Conservation (phyloP, 2,888 invertebrate species). For the Pherbina coryleti region DNA sequence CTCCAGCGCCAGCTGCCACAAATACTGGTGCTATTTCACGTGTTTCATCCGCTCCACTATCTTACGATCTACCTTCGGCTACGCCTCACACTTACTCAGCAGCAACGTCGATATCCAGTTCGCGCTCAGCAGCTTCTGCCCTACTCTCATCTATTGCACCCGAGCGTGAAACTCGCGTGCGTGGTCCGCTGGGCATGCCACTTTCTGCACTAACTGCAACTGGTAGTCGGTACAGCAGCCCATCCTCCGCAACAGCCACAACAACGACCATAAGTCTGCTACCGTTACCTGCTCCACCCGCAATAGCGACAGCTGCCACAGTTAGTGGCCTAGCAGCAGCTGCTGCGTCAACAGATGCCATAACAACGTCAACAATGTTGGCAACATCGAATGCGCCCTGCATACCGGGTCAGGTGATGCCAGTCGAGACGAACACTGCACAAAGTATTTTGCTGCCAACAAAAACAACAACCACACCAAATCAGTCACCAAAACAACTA, state of each 20-base stretch:
- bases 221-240: slow-evolving; percentile 55
- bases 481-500: slow-evolving; percentile 20
- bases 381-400: slow-evolving; percentile 38
- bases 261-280: slow-evolving; percentile 46
- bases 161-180: slow-evolving; percentile 50
- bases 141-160: slow-evolving; percentile 43
- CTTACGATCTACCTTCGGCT: slow-evolving; percentile 61
- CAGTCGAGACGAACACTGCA: slow-evolving; percentile 45
- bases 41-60: slow-evolving; percentile 53
- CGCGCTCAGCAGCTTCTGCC: slow-evolving; percentile 41
- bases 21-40: slow-evolving; percentile 50
- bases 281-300: slow-evolving; percentile 39
- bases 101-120: slow-evolving; percentile 44
- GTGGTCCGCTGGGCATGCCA: slow-evolving; percentile 62
- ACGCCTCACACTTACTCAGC: slow-evolving; percentile 62
- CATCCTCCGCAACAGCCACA: slow-evolving; percentile 42
- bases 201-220: slow-evolving; percentile 53
- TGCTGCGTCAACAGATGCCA: slow-evolving; percentile 43
- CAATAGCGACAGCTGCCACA: slow-evolving; percentile 48
- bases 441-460: slow-evolving; percentile 57
- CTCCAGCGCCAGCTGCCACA: slow-evolving; percentile 45
- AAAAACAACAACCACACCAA: slow-evolving; percentile 43
- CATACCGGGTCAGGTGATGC: slow-evolving; percentile 61
- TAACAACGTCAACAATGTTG: slow-evolving; percentile 41
- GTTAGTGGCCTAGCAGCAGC: slow-evolving; percentile 57